Evolutionary conservation across 2,888 invertebrate genomes (phyloP), one percentile per base, ranked within the genome.

Genomic region (Melanostoma mellinum): DNA sequence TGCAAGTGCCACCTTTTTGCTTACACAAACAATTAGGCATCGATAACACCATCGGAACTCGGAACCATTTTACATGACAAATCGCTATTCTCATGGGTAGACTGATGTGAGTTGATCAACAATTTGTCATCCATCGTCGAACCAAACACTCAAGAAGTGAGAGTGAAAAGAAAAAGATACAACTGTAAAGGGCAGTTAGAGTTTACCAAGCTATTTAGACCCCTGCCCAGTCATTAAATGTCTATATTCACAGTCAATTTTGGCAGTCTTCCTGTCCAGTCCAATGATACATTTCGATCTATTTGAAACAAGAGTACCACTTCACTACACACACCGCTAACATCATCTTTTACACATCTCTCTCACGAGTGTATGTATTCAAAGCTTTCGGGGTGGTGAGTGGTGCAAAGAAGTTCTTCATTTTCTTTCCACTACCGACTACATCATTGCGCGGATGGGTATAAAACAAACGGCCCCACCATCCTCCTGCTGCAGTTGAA

Each of bases 391-490:
- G 20, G 58, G 42, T 10, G 68, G 50, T 53, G 38, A 61, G 82
- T 78, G 77, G 68, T 74, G 68, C 65, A 44, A 67, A n/a, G 68
- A 69, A 50, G 61, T 73, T 73, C 68, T 82, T 73, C 73, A 53
- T 69, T 60, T 63, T 53, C 36, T 35, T 48, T 20, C n/a, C 63
- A 48, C 63, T 48, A 48, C 48, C 48, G 61, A 61, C 48, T 48
- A 30, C 9, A 8, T 52, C 44, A 53, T 33, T 44, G 60, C 56
- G 52, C 53, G 60, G 58, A n/a, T 46, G 50, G 79, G 79, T 87
- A 87, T 87, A 87, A 87, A 87, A 85, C 76, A 74, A 77, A 79
- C 46, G 79, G 86, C 87, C 87, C 87, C 87, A 86, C 87, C 86
- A 86, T 87, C 80, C 48, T 86, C 75, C 55, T 69, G 85, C 48